Base-by-base conservation (phyloP, 2,797 vertebrate species). In the Hydrophis major region DNA sequence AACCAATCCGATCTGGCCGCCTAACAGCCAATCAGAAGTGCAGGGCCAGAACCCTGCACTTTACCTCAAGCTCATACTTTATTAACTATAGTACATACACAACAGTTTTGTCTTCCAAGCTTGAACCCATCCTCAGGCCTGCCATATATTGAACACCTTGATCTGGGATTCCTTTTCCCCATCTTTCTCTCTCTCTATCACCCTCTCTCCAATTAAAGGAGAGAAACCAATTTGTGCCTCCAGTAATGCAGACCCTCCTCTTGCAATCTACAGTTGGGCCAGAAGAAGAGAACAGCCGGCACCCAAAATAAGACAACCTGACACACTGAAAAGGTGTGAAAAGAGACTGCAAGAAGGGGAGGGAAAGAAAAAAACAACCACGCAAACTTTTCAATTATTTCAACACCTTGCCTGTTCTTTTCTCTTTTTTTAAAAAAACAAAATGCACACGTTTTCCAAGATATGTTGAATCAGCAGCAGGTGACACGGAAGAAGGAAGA, bases 391-490 rank as follows among this genome's bases (percentile, higher is more conserved):
- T 92, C 95, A 94, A 95, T 83, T 96, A 96, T 95, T 97, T 95
- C 95, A 96, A 94, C 94, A 92, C 92, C 96, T 97, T 97, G 94
- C 96, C 96, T 96, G 97, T 97, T 86, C 87, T 69, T 66, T 69
- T 13, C 13, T 69, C 2, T 2, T 7, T 97, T 97, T 96, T 69
- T 66, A 95, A 95, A 50, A 95, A 95, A 50, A 10, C 96, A 97
- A 97, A 97, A 96, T 93, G 96, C 96, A 96, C 96, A 97, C 94
- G 88, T 96, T 97, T 96, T 95, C 94, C 90, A 90, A 94, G 96
- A 95, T 96, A 95, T 96, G 96, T 96, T 96, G 96, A 97, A 97
- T 96, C 69, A 95, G 96, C 96, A 97, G 94, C 96, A 95, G 94
- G 95, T 93, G 92, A 96, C 95, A 94, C 92, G 94, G 50, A 42